Percentiles rank a stretch among this genome's conserved stretches.
Conservation (phyloP, 2,113 vertebrate species). For the Anoplopoma fimbria region DNA sequence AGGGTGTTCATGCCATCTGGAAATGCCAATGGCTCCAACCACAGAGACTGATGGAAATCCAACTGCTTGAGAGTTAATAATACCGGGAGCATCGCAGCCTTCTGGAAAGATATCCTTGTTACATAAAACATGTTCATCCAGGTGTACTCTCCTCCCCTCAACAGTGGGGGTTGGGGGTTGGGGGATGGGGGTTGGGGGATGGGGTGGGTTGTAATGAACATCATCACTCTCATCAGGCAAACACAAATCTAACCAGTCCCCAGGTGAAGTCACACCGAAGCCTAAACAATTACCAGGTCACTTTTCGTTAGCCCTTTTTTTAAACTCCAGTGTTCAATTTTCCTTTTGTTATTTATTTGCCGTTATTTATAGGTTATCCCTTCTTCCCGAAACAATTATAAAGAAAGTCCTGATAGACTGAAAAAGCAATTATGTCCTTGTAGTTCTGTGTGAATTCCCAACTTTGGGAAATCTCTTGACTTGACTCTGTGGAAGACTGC, state of each 20-base stretch:
- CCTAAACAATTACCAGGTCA: conserved; percentile 21
- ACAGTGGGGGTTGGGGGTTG: not conserved
- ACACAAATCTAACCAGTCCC: conserved; percentile 12
- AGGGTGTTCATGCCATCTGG: conserved; percentile 30
- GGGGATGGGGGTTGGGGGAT: no score
- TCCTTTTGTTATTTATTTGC: conserved; percentile 26
- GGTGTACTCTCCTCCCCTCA: conserved; percentile 27
- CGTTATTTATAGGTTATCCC: no score
- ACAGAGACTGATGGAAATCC: conserved; percentile 30
- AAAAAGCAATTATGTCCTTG: conserved; percentile 42
- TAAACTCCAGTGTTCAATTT: not conserved
- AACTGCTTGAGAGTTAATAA: conserved; percentile 27
- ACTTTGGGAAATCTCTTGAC: conserved; percentile 20
- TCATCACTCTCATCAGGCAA: conserved; percentile 23
- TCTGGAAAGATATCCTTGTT: conserved; percentile 22
- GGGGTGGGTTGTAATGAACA: no score
- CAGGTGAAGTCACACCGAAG: not conserved
- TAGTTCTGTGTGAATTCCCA: conserved; percentile 15
- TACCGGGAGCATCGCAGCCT: conserved; percentile 8
- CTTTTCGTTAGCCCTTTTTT: not conserved
- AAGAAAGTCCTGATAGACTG: conserved; percentile 29
- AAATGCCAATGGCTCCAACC: conserved; percentile 32
- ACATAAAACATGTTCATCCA: conserved; percentile 55
- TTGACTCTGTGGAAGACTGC: conserved; percentile 31
- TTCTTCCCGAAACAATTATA: conserved; percentile 19